Evolutionary conservation across 2,888 invertebrate genomes (phyloP).

Genomic region (Heterodera filipjevi): DNA sequence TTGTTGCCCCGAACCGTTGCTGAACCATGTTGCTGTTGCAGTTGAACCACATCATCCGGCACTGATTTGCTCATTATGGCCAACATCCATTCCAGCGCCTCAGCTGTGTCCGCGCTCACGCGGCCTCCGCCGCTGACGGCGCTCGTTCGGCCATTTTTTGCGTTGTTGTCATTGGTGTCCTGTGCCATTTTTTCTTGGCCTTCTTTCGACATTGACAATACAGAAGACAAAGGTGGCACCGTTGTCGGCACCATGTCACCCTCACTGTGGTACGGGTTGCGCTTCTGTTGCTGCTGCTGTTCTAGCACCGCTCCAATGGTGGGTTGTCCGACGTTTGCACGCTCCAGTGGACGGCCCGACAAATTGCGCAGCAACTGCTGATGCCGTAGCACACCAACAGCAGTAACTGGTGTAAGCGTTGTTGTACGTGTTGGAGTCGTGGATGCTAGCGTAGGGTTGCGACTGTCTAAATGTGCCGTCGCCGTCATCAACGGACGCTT

Average conservation of each 20-base stretch:
- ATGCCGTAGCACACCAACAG: neutral
- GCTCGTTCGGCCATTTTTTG: neutral
- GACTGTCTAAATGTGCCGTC: neutral
- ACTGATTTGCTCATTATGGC: conserved; percentile 59
- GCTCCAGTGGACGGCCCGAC: neutral
- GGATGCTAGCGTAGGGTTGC: neutral
- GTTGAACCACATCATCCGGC: conserved; percentile 18
- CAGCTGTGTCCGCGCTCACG: conserved; percentile 49
- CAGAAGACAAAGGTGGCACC: no score
- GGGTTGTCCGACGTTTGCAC: neutral
- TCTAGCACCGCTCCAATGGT: neutral
- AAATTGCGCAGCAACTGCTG: neutral
- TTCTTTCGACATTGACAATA: no score
- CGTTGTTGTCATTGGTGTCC: neutral
- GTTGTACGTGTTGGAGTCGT: neutral
- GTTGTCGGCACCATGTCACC: neutral
- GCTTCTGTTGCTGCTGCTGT: neutral
- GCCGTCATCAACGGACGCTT: neutral
- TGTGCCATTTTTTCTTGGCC: no score
- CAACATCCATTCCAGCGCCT: conserved; percentile 63
- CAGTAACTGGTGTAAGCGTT: neutral
- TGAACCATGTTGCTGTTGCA: neutral
- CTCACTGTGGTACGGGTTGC: neutral
- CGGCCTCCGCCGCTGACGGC: neutral
- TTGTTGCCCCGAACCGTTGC: no score